Evolutionary conservation across 2,888 invertebrate species (phyloP).

Genomic region (Alloplasta piceator): DNA sequence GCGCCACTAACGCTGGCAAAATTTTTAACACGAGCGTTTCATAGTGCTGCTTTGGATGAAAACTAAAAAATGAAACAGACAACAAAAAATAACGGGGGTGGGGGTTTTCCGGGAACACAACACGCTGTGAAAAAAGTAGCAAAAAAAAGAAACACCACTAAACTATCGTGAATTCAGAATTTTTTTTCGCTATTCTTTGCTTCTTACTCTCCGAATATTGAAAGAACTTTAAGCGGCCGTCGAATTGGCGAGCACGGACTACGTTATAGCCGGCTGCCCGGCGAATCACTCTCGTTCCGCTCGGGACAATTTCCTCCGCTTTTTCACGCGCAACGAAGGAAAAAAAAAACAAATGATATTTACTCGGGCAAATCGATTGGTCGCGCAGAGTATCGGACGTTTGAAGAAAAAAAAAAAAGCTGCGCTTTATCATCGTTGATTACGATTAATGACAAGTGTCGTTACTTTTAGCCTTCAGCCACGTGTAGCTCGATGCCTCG

Average conservation of each 20-base stretch:
- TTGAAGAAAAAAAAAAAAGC: no score
- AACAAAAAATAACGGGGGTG: no score
- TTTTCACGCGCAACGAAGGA: slow-evolving; percentile 62
- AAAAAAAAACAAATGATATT: not conserved
- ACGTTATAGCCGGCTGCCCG: slow-evolving; percentile 83
- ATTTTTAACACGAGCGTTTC: no score
- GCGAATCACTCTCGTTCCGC: slow-evolving; percentile 76
- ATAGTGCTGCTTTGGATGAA: no score
- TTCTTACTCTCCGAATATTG: slow-evolving; percentile 82
- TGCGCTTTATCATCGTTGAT: no score
- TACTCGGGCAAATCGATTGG: not conserved
- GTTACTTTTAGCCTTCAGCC: slow-evolving; percentile 98
- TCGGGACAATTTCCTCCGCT: slow-evolving; percentile 73
- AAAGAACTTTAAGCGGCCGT: slow-evolving; percentile 82
- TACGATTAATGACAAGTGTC: slow-evolving; percentile 71
- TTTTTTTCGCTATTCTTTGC: slow-evolving; percentile 28
- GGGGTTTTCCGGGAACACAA: slow-evolving; percentile 26
- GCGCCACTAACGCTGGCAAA: no score
- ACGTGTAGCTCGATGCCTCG: slow-evolving; percentile 94
- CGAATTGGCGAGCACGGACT: slow-evolving; percentile 82
- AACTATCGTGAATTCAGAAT: slow-evolving; percentile 55
- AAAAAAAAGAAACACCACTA: slow-evolving; percentile 57
- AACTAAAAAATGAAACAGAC: no score
- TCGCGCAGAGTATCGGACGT: no score
- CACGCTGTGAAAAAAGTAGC: slow-evolving; percentile 46